Conservation (phyloP, 1,140 invertebrate species). For the Monomorium pharaonis region DNA sequence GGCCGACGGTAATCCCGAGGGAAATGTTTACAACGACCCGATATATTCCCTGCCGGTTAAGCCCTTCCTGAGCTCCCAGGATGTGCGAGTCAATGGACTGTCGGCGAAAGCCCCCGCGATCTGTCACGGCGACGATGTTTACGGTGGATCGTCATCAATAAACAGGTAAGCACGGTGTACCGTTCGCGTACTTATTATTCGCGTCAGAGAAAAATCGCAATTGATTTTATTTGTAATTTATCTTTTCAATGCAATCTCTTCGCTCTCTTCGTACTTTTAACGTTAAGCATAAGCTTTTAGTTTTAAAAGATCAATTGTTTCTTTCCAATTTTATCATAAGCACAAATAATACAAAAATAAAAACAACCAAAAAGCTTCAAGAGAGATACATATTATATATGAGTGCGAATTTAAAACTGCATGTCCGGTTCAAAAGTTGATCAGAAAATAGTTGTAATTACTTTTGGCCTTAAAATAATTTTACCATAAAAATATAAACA, state of each 20-base stretch:
- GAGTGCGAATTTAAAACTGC: neutral
- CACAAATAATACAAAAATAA: neutral
- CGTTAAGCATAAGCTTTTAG: neutral
- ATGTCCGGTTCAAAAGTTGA: neutral
- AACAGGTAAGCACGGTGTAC: neutral
- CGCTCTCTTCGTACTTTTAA: neutral
- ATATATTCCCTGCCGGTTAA: conserved; percentile 83
- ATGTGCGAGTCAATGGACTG: conserved; percentile 79
- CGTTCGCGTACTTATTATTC: neutral
- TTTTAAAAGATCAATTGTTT: too few species aligned
- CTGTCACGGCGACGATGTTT: conserved; percentile 53
- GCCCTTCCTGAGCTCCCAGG: conserved; percentile 83
- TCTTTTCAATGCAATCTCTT: neutral
- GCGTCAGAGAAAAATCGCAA: neutral
- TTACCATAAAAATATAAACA: conserved; percentile 20
- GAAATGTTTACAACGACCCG: conserved; percentile 79
- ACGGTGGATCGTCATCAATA: conserved; percentile 39
- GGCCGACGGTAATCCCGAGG: conserved; percentile 54
- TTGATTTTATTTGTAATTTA: neutral
- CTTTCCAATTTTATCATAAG: neutral
- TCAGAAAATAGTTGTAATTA: neutral
- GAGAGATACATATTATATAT: neutral
- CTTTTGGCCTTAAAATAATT: neutral
- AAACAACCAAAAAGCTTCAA: neutral
- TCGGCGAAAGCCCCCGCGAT: conserved; percentile 61